Evolutionary conservation across 2,113 vertebrate genomes (phyloP), one percentile per base, ranked within the genome.

Genomic region (Chaenocephalus aceratus): DNA sequence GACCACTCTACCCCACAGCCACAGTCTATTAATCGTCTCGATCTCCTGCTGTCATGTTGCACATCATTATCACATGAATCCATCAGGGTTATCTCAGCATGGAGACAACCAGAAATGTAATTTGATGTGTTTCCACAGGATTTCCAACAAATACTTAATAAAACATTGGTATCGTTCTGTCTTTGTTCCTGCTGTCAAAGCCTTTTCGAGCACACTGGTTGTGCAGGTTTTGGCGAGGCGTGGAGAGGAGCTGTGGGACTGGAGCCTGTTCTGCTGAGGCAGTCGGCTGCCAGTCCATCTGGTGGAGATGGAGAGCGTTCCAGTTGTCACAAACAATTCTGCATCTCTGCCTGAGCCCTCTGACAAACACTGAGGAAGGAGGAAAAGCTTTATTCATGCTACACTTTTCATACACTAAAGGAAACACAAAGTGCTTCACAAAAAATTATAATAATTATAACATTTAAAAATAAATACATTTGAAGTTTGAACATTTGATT

Each of bases 261-360:
- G 71, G 77, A 90, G 79, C 30, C 79, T 63, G 52, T 64, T 88
- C 71, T 79, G 67, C 60, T 70, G 84, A 86, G 83, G 79, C 74
- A 71, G 65, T 83, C 52, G 34, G 73, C 52, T 83, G 85, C 72
- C 80, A 79, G 77, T 85, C 80, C 80, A 77, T 91, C 82, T 89
- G 85, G 52, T 57, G 49, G 75, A 69, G 61, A 74, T 59, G 58
- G 66, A 75, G 77, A 88, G 44, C 62, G 54, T 74, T 88, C 74
- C 71, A 76, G 80, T 74, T 73, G 77, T 84, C 83, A 86, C 78
- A 72, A 67, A 76, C 44, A 80, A 80, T 65, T 78, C 75, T 63
- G 45, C 44, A 54, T 71, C 77, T 82, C 56, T 65, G 56, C 61
- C 45, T 56, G 59, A 6, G 0, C 51, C 51, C 59, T 45, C 52